Conservation (phyloP, 1,140 invertebrate species). For the Chironomus striatipennis region DNA sequence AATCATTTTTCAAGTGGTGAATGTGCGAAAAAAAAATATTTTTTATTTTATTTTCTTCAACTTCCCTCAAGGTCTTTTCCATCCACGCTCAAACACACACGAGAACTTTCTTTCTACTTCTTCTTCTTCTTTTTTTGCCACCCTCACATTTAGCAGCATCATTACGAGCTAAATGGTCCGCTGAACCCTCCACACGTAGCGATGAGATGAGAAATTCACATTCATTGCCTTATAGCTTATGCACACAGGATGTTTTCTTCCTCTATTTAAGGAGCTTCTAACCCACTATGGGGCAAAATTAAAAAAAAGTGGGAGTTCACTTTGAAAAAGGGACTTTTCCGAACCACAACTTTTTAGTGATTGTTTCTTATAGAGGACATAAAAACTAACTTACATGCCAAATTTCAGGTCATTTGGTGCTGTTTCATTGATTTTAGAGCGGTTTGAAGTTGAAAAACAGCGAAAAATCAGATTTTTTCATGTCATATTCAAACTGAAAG, state of each 20-base stretch:
- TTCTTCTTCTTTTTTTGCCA: too few relatives aligned
- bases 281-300: too few relatives aligned
- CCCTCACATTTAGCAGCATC: constrained; percentile 10
- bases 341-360: too few relatives aligned
- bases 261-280: not conserved
- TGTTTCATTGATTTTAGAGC: too few relatives aligned
- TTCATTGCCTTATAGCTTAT: not conserved
- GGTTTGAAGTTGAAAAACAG: too few relatives aligned
- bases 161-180: constrained; percentile 21
- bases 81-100: not conserved
- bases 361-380: too few relatives aligned
- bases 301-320: too few relatives aligned
- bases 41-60: not conserved
- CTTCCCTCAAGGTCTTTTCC: not conserved
- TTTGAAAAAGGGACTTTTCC: too few relatives aligned
- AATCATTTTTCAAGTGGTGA: constrained; percentile 23
- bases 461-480: too few relatives aligned
- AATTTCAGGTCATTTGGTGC: too few relatives aligned
- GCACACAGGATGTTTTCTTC: not conserved
- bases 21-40: not conserved
- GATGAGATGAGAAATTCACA: not conserved
- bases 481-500: too few relatives aligned
- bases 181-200: not conserved
- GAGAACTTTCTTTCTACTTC: not conserved
- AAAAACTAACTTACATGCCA: too few relatives aligned